These are phyloP conservation scores for Ophion costatus DNA, from an alignment of 2,888 invertebrate genomes.

Conservation along the genomic window DNA sequence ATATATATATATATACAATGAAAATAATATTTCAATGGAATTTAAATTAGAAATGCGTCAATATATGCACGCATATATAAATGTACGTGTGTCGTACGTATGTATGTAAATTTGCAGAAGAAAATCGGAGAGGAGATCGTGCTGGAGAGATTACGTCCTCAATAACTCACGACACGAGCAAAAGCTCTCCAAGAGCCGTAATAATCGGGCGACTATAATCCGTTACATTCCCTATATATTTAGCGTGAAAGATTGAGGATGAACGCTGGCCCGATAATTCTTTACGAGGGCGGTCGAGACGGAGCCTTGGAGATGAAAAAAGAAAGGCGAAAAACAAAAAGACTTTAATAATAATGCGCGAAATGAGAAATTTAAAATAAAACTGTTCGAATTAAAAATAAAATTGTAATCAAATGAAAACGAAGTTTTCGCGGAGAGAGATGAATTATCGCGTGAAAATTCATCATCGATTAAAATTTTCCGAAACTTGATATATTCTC, in stretches of 20 bases:
- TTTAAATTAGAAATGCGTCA: neutral
- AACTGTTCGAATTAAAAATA: constrained; percentile 4
- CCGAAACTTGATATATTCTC: no score
- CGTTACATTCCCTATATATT: constrained; percentile 55
- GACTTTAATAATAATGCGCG: neutral
- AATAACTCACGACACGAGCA: constrained; percentile 57
- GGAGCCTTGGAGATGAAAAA: constrained; percentile 6
- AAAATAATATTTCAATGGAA: neutral
- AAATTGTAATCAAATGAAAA: neutral
- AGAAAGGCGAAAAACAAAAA: constrained; percentile 4
- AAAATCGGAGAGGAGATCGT: constrained; percentile 43
- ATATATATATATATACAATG: no score
- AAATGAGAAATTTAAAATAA: constrained; percentile 29
- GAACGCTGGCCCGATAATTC: constrained; percentile 57
- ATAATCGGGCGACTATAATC: constrained; percentile 60
- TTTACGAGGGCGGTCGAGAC: constrained; percentile 44
- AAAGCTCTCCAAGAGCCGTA: constrained; percentile 48
- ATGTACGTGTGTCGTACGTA: neutral
- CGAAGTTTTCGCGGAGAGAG: no score
- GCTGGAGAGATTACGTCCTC: constrained; percentile 48
- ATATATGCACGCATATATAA: neutral
- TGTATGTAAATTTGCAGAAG: constrained; percentile 27
- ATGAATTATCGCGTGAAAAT: no score
- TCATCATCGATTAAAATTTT: no score
- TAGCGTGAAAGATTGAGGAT: constrained; percentile 58